Percentiles rank a stretch among this genome's conserved stretches.
Evolutionary conservation across 2,113 vertebrate genomes (phyloP).

Genomic region (Nycticryphes semicollaris): DNA sequence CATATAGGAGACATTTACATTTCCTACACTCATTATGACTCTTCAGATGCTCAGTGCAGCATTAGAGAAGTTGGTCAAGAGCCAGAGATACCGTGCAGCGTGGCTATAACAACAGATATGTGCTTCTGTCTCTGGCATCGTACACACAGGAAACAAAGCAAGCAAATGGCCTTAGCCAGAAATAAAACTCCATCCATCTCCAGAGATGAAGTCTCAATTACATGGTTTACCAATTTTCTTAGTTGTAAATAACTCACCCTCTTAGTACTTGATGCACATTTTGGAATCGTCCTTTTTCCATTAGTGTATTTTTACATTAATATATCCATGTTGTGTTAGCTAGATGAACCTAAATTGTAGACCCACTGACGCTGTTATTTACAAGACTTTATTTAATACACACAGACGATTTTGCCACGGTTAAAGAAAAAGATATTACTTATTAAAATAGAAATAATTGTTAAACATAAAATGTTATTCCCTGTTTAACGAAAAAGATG

Average conservation of each 20-base stretch:
- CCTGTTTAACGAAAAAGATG: background rate
- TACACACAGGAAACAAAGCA: background rate
- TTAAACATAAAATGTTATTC: background rate
- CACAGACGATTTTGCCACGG: fast-evolving
- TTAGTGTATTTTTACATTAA: background rate
- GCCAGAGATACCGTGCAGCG: background rate
- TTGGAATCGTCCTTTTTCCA: background rate
- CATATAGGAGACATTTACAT: background rate
- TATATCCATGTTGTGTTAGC: background rate
- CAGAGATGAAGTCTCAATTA: background rate
- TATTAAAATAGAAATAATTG: background rate
- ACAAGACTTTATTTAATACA: background rate
- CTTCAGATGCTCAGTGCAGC: background rate
- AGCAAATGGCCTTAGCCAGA: background rate
- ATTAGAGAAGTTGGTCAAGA: background rate
- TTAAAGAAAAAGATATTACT: background rate
- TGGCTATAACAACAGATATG: fast-evolving
- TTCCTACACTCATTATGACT: fast-evolving
- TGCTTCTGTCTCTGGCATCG: background rate
- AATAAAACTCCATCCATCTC: background rate
- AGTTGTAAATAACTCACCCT: background rate
- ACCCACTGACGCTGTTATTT: background rate
- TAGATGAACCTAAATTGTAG: background rate
- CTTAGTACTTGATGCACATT: background rate
- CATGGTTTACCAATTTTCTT: background rate